Evolutionary conservation across 1,140 invertebrate species (phyloP), one percentile per base, ranked within the genome.

Genomic region (Listronotus bonariensis): DNA sequence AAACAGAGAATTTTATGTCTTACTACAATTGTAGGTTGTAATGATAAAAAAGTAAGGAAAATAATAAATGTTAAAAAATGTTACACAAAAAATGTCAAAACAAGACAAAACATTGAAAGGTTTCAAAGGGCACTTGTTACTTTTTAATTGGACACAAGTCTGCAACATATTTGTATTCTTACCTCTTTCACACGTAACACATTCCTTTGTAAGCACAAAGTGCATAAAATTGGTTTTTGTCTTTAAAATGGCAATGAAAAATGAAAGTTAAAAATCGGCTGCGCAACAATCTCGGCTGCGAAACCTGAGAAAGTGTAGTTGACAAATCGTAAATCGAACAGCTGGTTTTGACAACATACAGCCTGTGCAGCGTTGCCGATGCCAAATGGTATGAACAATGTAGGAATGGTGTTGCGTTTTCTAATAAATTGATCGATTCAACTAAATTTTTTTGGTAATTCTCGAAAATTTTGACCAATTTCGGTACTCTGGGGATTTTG

Each of bases 201-300:
- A 63, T 55, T 63, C 60, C 60, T 55, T 63, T 55, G 42, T 54
- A 38, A 55, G 15, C 43, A 41, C 60, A 46, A 34, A 53, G 31
- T 54, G 34, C 46, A 34, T 31, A 49, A 62, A 43, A 48, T 15
- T 38, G 26, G 38, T 48, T 54, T 43, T 63, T 53, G 12, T 36
- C 17, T 40, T 48, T 26, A 9, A 55, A 55, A 52, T 63, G 60
- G 51, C 60, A 63, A 63, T 54, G 60, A 55, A 63, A 55, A 55
- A 63, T 43, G 49, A 53, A 63, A 63, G 49, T 63, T 52, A 45
- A 49, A 36, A 60, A 55, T n/a, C 41, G 46, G 48, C 60, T 63
- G 51, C 60, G 60, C 60, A 63, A 63, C 52, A 63, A 55, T 18
- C 51, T 38, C 6, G 7, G 38, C 6, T n/a, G 31, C n/a, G 31